These are phyloP conservation scores for Cryptocephalus primarius DNA, from an alignment of 2,888 invertebrate species.

Conservation along the genomic window DNA sequence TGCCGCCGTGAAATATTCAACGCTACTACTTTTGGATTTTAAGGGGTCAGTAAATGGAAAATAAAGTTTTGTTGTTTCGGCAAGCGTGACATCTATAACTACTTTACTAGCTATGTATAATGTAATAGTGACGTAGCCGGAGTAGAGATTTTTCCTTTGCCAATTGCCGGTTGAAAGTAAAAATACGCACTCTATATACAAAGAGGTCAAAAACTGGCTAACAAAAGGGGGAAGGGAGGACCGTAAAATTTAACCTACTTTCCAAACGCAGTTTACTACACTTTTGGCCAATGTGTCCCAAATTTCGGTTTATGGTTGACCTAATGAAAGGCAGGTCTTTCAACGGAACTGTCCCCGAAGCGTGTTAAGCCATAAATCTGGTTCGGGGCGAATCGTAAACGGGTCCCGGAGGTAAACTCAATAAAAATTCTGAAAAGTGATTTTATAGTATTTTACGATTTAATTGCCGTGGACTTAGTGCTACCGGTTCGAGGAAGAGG, in stretches of 20 bases:
- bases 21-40: no score
- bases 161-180: slow-evolving; percentile 9
- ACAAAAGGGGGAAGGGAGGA: slow-evolving; percentile 6
- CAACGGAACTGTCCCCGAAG: slow-evolving; percentile 19
- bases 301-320: slow-evolving; percentile 29
- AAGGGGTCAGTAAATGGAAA: no score
- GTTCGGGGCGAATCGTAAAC: slow-evolving; percentile 12
- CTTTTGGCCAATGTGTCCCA: slow-evolving; percentile 21
- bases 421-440: slow-evolving; percentile 20
- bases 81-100: no score
- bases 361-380: slow-evolving; percentile 20
- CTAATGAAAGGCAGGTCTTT: slow-evolving; percentile 25
- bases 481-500: slow-evolving; percentile 14
- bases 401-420: slow-evolving; percentile 12
- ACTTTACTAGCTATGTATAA: no score
- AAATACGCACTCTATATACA: background rate
- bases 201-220: no score
- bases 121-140: no score
- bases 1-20: no score
- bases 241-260: slow-evolving; percentile 23
- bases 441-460: slow-evolving; percentile 24
- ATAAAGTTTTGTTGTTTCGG: no score
- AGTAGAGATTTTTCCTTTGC: no score
- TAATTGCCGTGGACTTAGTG: slow-evolving; percentile 15
- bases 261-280: slow-evolving; percentile 19